Percentiles rank a stretch among this genome's conserved stretches.
phyloP scores from a whole-genome alignment of 1,140 invertebrate genomes.

The Platyscapa corneri region DNA sequence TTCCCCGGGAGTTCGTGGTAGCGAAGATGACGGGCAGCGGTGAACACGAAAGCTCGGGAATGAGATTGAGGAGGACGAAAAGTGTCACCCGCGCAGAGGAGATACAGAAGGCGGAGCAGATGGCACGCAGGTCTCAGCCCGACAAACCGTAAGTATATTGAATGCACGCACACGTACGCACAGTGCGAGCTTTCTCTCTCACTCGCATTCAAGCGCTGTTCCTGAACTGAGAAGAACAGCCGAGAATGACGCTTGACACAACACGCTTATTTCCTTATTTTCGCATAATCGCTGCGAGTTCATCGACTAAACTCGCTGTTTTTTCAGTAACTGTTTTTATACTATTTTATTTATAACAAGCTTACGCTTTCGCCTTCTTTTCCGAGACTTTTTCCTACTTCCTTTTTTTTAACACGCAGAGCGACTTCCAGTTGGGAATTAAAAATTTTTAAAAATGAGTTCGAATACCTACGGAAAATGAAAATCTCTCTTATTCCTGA shows the following conservation, averaged over 20 bases:
- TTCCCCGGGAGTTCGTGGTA: background rate
- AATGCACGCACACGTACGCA: background rate
- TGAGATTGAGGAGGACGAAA: conserved; percentile 84
- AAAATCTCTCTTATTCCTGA: too few species aligned
- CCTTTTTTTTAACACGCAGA: too few species aligned
- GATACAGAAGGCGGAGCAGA: conserved; percentile 86
- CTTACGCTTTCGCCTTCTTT: too few species aligned
- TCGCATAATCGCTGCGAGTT: too few species aligned
- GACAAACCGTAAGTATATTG: conserved; percentile 87
- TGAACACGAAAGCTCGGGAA: conserved; percentile 61
- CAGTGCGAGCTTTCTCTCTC: background rate
- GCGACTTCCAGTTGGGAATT: too few species aligned
- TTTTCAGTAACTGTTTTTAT: background rate
- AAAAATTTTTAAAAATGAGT: too few species aligned
- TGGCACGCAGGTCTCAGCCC: conserved; percentile 85
- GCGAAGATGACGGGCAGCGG: conserved; percentile 52
- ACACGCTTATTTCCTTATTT: background rate
- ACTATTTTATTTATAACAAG: background rate
- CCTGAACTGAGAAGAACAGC: too few species aligned
- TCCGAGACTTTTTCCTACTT: too few species aligned
- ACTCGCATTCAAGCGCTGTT: background rate
- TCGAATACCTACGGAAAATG: too few species aligned
- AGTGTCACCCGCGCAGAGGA: conserved; percentile 92
- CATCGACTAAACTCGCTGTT: too few species aligned
- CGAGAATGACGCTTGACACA: background rate